phyloP scores from a whole-genome alignment of 2,888 invertebrate genomes.

The Troides oblongomaculatus region DNA sequence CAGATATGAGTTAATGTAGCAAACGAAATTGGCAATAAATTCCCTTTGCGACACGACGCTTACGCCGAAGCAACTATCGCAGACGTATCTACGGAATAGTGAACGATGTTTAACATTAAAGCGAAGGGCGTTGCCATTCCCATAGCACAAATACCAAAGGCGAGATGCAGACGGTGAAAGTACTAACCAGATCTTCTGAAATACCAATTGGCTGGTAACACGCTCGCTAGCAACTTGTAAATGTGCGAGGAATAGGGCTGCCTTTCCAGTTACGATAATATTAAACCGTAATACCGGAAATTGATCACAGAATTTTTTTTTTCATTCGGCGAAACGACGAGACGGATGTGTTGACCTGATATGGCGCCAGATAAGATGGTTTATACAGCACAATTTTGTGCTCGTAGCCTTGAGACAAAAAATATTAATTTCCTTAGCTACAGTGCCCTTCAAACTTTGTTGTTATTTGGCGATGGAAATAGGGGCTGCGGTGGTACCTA shows the following conservation, averaged over 20 bases:
- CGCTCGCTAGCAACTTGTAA: constrained; percentile 39
- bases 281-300: no score
- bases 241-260: constrained; percentile 31
- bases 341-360: no score
- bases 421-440: no score
- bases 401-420: no score
- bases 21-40: constrained; percentile 29
- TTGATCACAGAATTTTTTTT: no score
- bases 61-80: constrained; percentile 24
- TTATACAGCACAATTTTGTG: no score
- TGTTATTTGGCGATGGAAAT: no score
- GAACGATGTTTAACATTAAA: constrained; percentile 52
- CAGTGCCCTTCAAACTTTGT: no score
- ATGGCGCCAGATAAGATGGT: no score
- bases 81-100: constrained; percentile 27
- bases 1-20: constrained; percentile 22
- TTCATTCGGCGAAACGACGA: no score
- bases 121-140: constrained; percentile 50
- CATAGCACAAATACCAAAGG: constrained; percentile 69
- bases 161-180: constrained; percentile 72
- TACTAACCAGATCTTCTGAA: constrained; percentile 63
- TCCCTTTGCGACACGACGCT: constrained; percentile 21
- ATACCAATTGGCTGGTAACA: constrained; percentile 59
- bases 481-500: no score
- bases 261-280: background rate